Conservation (phyloP, 1,140 invertebrate species). For the Ceratina calcarata region DNA sequence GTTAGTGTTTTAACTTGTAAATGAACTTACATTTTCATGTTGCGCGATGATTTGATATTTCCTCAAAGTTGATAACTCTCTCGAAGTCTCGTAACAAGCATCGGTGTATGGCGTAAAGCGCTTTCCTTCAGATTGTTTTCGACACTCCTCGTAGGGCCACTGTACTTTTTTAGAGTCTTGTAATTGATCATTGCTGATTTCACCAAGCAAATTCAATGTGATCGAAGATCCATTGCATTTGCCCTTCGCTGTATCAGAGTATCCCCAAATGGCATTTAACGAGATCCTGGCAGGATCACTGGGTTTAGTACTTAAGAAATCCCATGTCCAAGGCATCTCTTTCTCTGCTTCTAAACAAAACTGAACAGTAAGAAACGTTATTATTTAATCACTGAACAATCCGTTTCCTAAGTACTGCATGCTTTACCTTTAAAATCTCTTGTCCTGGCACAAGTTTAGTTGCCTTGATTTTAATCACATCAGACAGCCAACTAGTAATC, state of each 20-base stretch:
- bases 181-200: slow-evolving; percentile 71
- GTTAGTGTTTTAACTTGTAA: not conserved
- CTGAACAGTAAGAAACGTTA: slow-evolving; percentile 54
- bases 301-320: slow-evolving; percentile 72
- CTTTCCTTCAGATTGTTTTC: slow-evolving; percentile 64
- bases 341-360: slow-evolving; percentile 73
- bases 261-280: slow-evolving; percentile 72
- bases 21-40: slow-evolving; percentile 72
- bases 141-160: slow-evolving; percentile 76
- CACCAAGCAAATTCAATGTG: slow-evolving; percentile 69
- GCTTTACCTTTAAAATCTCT: slow-evolving; percentile 71
- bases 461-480: slow-evolving; percentile 75
- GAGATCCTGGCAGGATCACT: slow-evolving; percentile 69
- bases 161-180: slow-evolving; percentile 63
- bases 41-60: slow-evolving; percentile 70
- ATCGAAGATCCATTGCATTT: slow-evolving; percentile 74
- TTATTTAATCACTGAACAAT: not conserved
- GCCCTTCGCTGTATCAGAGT: slow-evolving; percentile 69
- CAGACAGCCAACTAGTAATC: slow-evolving; percentile 69
- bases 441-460: slow-evolving; percentile 64
- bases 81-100: slow-evolving; percentile 76
- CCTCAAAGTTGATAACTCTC: slow-evolving; percentile 75
- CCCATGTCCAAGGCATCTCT: slow-evolving; percentile 75
- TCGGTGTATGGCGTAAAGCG: slow-evolving; percentile 70
- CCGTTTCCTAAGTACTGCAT: not conserved